Evolutionary conservation across 2,888 invertebrate genomes (phyloP).

Genomic region (Trisateles emortualis): DNA sequence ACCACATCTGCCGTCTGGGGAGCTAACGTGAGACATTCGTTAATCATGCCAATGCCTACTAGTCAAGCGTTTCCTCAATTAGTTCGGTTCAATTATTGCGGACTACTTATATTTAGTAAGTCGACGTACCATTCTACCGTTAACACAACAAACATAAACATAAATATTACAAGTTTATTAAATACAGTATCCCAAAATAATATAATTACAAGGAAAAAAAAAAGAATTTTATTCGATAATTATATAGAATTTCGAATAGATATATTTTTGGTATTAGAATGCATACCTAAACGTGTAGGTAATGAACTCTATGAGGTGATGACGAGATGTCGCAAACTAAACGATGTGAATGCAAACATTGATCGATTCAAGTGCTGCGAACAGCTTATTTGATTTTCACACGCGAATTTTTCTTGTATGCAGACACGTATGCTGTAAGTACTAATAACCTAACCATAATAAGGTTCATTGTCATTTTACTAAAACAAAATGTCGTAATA

Average conservation of each 20-base stretch:
- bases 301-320: conserved; percentile 24
- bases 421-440: conserved; percentile 21
- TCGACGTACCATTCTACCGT: neutral
- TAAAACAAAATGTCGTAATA: neutral
- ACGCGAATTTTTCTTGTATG: conserved; percentile 39
- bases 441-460: conserved; percentile 1
- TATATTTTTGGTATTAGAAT: conserved; percentile 6
- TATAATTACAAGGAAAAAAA: neutral
- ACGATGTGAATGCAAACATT: conserved; percentile 47
- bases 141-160: neutral
- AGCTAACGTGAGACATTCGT: conserved; percentile 34
- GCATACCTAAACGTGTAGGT: conserved; percentile 18
- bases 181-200: neutral
- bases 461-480: conserved; percentile 9
- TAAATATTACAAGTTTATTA: neutral
- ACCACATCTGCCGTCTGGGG: conserved; percentile 54
- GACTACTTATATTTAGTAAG: neutral
- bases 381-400: conserved; percentile 55
- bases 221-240: neutral
- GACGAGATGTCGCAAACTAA: conserved; percentile 36
- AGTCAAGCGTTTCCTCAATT: conserved; percentile 26
- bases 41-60: conserved; percentile 24
- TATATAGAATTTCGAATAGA: neutral
- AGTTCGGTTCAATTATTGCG: conserved; percentile 1
- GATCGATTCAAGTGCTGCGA: conserved; percentile 43